Evolutionary conservation across 1,140 invertebrate genomes (phyloP).

Genomic region (Megalopta genalis): DNA sequence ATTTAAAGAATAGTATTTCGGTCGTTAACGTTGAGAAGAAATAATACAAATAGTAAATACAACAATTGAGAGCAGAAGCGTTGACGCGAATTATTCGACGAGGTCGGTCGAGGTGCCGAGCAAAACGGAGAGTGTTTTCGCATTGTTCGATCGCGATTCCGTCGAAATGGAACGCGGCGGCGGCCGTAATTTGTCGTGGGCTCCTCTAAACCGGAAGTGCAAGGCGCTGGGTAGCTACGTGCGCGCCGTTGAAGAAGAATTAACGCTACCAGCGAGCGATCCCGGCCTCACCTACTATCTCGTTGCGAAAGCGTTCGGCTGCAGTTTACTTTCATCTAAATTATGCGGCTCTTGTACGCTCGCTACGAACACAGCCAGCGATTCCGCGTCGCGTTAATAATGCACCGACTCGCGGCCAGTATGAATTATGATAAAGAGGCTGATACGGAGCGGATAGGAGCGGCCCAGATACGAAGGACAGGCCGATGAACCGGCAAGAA

Average conservation of each 20-base stretch:
- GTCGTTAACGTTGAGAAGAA: too few species aligned
- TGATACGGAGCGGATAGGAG: constrained; percentile 65
- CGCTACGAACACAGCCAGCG: constrained; percentile 1
- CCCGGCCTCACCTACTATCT: constrained; percentile 31
- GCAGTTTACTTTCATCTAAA: constrained; percentile 64
- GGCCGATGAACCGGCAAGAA: constrained; percentile 62
- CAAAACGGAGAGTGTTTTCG: not conserved
- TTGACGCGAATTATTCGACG: too few species aligned
- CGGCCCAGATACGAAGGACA: constrained; percentile 69
- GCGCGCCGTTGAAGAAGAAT: constrained; percentile 26
- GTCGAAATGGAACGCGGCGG: not conserved
- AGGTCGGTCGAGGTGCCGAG: too few species aligned
- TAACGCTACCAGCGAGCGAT: constrained; percentile 4
- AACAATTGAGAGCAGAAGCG: too few species aligned
- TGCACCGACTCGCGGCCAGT: constrained; percentile 53
- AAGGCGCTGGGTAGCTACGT: not conserved
- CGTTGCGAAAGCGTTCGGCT: constrained; percentile 40
- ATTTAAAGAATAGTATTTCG: too few species aligned
- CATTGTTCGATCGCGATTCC: not conserved
- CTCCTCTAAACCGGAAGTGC: constrained; percentile 11
- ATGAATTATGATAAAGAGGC: constrained; percentile 70
- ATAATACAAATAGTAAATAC: too few species aligned
- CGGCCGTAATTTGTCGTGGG: not conserved
- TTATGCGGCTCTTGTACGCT: constrained; percentile 54
- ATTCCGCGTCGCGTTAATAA: constrained; percentile 49